Conservation (phyloP, 2,797 vertebrate genomes). For the Hippocampus kuda region DNA sequence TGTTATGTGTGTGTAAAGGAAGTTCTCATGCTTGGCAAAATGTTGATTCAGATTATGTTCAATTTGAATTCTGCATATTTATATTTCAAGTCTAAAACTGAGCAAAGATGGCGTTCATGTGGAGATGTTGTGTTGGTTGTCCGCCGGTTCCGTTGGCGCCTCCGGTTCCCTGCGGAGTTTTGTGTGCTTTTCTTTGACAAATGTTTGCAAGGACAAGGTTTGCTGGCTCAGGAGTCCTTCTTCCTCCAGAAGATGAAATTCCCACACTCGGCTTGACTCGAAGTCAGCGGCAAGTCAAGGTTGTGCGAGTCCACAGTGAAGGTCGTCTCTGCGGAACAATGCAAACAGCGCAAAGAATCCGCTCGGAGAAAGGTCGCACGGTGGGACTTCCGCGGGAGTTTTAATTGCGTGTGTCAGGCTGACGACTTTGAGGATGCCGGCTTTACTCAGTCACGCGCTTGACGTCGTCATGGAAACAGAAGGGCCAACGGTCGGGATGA, state of each 20-base stretch:
- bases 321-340: constrained; percentile 1
- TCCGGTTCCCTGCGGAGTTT: neutral
- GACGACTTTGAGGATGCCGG: neutral
- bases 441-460: neutral
- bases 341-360: constrained; percentile 1
- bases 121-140: no score
- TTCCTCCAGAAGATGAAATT: neutral
- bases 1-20: neutral
- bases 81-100: no score
- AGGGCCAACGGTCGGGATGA: neutral
- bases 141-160: no score
- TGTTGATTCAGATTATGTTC: neutral
- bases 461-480: neutral
- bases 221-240: neutral
- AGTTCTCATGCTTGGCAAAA: neutral
- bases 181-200: neutral
- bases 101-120: no score
- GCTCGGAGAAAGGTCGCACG: neutral
- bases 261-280: neutral
- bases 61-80: no score
- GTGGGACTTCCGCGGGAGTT: neutral
- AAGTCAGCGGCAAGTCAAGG: neutral
- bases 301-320: neutral
- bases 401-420: neutral
- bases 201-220: neutral